These are phyloP conservation scores for Echinops telfairi DNA, from an alignment of 2,113 vertebrate genomes.

Conservation along the genomic window DNA sequence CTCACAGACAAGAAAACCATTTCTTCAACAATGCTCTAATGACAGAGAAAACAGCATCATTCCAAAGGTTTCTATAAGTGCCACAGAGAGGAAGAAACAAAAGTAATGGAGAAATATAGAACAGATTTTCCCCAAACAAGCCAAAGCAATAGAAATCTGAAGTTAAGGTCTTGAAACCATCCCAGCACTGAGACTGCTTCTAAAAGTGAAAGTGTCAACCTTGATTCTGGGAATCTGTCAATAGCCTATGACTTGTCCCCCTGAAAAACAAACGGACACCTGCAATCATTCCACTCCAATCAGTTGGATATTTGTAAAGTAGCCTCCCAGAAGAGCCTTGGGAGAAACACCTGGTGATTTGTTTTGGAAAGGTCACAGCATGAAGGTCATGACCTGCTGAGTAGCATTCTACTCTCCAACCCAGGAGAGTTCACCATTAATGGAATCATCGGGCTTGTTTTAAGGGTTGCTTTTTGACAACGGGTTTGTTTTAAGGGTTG, in stretches of 20 bases:
- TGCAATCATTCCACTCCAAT: not conserved
- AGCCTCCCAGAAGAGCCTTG: not conserved
- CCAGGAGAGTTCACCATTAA: not conserved
- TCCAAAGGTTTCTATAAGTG: not conserved
- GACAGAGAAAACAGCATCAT: slow-evolving; percentile 1
- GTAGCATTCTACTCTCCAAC: not conserved
- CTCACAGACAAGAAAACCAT: not conserved
- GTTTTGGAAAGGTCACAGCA: not conserved
- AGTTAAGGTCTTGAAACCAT: not conserved
- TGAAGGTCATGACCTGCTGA: not conserved
- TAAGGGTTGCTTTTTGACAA: too few species aligned
- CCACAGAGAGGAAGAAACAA: not conserved
- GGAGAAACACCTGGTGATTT: not conserved
- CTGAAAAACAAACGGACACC: not conserved
- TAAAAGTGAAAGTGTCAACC: not conserved
- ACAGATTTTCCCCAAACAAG: not conserved
- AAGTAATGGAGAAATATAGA: not conserved
- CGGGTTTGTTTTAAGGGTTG: too few species aligned
- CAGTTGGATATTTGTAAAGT: not conserved
- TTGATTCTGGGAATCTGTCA: not conserved
- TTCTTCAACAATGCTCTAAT: slow-evolving; percentile 15
- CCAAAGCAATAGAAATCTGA: not conserved
- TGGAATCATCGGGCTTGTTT: too few species aligned
- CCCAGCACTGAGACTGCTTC: not conserved
- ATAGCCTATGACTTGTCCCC: not conserved